phyloP scores from a whole-genome alignment of 2,888 invertebrate species.

The Pyralis farinalis region DNA sequence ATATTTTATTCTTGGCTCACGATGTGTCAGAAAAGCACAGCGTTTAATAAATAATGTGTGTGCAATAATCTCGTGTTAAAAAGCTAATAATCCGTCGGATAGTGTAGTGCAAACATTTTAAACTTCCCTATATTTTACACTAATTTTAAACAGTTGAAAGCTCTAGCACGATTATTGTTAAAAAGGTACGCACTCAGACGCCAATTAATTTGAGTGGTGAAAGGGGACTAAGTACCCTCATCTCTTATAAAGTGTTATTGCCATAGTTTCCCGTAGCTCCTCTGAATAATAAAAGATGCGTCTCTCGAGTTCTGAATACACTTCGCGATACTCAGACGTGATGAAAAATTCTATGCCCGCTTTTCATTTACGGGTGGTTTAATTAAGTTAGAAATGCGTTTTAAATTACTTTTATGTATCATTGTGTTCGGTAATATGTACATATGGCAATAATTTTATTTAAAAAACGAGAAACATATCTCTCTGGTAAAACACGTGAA shows the following conservation, averaged over 20 bases:
- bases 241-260: conserved; percentile 15
- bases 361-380: not conserved
- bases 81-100: no score
- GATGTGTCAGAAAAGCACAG: no score
- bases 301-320: not conserved
- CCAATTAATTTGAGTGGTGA: conserved; percentile 35
- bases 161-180: conserved; percentile 19
- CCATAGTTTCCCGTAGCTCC: conserved; percentile 10
- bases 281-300: conserved; percentile 15
- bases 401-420: no score
- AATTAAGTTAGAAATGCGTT: not conserved
- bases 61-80: no score
- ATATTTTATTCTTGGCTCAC: no score
- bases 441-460: no score
- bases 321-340: not conserved
- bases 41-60: no score
- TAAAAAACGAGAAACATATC: no score
- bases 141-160: conserved; percentile 4
- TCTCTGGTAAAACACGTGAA: no score
- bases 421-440: no score
- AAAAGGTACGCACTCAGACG: conserved; percentile 25
- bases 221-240: conserved; percentile 21
- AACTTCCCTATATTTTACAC: not conserved
- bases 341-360: conserved; percentile 5
- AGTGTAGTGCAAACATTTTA: no score